phyloP scores from a whole-genome alignment of 2,888 invertebrate genomes.

The Drosophila macrospina region DNA sequence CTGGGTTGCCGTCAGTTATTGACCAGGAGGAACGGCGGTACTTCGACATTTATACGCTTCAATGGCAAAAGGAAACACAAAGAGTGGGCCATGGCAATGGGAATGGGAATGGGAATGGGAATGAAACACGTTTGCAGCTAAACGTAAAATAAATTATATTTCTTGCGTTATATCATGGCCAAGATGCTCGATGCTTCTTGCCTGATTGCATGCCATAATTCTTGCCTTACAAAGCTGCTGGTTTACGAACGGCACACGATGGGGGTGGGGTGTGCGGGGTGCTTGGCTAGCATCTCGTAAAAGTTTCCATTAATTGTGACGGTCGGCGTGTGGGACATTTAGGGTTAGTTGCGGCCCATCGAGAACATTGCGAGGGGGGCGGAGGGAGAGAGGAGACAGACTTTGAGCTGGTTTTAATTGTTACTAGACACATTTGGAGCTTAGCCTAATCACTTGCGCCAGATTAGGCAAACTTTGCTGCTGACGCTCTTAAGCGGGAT shows the following conservation, averaged over 20 bases:
- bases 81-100: too few species aligned
- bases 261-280: neutral
- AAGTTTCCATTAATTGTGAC: conserved; percentile 71
- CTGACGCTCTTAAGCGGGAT: too few species aligned
- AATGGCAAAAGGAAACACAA: conserved; percentile 9
- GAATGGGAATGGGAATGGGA: neutral
- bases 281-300: conserved; percentile 39
- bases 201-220: conserved; percentile 74
- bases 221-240: conserved; percentile 43
- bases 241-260: too few species aligned
- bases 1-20: conserved; percentile 34
- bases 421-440: conserved; percentile 64
- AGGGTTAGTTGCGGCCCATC: conserved; percentile 19
- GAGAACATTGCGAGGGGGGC: neutral
- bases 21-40: conserved; percentile 50
- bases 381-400: conserved; percentile 7
- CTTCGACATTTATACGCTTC: conserved; percentile 62
- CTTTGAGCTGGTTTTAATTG: conserved; percentile 71
- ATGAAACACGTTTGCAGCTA: conserved; percentile 44
- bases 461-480: conserved; percentile 53
- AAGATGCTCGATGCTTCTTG: conserved; percentile 46
- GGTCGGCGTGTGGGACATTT: conserved; percentile 35
- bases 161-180: conserved; percentile 44
- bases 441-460: conserved; percentile 73
- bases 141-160: conserved; percentile 80